Evolutionary conservation across 2,113 vertebrate species (phyloP), one percentile per base, ranked within the genome.

Genomic region (Passer montanus): DNA sequence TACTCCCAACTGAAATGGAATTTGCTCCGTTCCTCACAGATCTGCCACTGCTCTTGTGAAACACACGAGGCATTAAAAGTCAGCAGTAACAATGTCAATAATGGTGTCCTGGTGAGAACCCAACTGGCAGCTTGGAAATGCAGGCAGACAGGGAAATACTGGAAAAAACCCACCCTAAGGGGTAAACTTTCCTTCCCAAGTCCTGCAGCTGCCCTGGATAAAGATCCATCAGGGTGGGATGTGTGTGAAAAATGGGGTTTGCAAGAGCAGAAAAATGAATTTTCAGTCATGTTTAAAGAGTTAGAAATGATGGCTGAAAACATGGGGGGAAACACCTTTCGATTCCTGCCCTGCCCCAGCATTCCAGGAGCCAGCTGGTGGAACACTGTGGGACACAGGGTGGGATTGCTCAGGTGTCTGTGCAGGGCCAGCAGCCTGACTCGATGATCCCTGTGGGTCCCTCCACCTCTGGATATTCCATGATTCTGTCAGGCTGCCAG

Each of bases 1-100:
- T 44, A 39, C 18, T 94, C 85, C 91, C 85, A 63, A 2, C 75
- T 69, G 78, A 31, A 76, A 73, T 52, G 90, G 92, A 94, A 95
- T 90, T 83, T 19, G 2, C 62, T 49, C 89, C 0, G 0, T 15
- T 67, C 73, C 56, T 75, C 81, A 15, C 68, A 72, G 28, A 75
- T 52, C 67, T 87, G 55, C 12, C 27, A 3, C 3, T 16, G 81
- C 52, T n/a, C 33, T 84, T 60, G 43, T 26, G 52, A 78, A 63
- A 30, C 22, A 49, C 60, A 46, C 0, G 14, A 26, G 63, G 83
- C 64, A 49, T 22, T 60, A 16, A 23, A 56, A 60, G 84, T 3
- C 93, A 69, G 33, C 28, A 55, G 41, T 15, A 4, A 9, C 2
- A 2, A 4, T 7, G 27, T 15, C 39, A 31, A 6, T 11, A 35